Evolutionary conservation across 2,888 invertebrate species (phyloP), one percentile per base, ranked within the genome.

Genomic region (Agrochola circellaris): DNA sequence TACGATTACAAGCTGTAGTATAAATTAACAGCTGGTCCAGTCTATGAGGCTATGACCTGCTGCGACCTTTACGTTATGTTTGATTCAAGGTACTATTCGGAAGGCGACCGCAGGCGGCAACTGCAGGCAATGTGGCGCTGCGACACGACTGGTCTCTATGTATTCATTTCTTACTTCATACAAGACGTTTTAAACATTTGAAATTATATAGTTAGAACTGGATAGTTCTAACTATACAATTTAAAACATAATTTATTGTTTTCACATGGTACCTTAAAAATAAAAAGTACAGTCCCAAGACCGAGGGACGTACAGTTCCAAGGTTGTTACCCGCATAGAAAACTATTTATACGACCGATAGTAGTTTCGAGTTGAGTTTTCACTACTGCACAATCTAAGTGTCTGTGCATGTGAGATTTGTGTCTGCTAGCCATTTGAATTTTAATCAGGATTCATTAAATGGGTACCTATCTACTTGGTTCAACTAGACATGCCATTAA

Each of bases 61-160:
- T 0, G 15, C 54, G 64, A 72, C 64, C 71, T 73, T 60, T 34
- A 72, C 61, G 34, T 72, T 58, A 79, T 72, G 20, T 51, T 68
- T 30, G 30, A n/a, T 54, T 1, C 42, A 42, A 42, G 42, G 42
- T 42, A 42, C 42, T 9, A 42, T 11, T 11, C 42, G 11, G 42
- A 0, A 42, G 42, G 2, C 42, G 11, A 42, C 42, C 11, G 11
- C 42, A 42, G 42, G 11, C 42, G 42, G 42, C 11, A 11, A 11
- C 11, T 42, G 42, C 42, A 42, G 11, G 42, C 42, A 11, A 42
- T 9, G 11, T 42, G 42, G 9, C 42, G 42, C 42, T 8, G 42
- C 42, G 42, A 42, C 42, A 11, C 42, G 42, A 42, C 9, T 9
- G 9, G 42, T 42, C 8, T 38, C 8, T 38, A 38, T 30, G 30